These are phyloP conservation scores for Psylliodes chrysocephalus DNA, from an alignment of 2,888 invertebrate genomes.

Conservation along the genomic window DNA sequence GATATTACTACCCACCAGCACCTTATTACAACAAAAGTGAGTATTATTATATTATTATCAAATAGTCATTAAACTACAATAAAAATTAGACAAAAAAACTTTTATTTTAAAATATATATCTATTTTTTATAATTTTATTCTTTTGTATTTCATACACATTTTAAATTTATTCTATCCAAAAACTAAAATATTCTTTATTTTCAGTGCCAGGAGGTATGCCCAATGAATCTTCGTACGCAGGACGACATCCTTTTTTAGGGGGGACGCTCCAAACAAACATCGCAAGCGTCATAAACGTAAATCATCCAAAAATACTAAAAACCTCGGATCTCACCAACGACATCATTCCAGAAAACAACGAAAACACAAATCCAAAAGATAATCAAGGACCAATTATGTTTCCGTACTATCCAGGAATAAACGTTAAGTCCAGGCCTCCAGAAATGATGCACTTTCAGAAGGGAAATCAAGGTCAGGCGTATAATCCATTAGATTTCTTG, in stretches of 20 bases:
- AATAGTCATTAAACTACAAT: too few relatives aligned
- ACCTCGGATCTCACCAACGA: slow-evolving; percentile 34
- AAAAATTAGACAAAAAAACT: too few relatives aligned
- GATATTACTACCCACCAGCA: slow-evolving; percentile 42
- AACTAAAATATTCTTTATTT: background rate
- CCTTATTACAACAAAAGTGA: slow-evolving; percentile 18
- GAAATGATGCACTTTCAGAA: background rate
- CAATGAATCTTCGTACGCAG: background rate
- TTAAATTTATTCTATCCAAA: background rate
- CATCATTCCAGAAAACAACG: slow-evolving; percentile 23
- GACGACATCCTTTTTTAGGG: slow-evolving; percentile 30
- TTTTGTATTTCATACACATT: background rate
- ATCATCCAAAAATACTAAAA: slow-evolving; percentile 33
- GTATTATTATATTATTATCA: too few relatives aligned
- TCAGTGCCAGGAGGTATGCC: slow-evolving; percentile 3
- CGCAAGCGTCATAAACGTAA: slow-evolving; percentile 19
- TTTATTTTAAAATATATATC: too few relatives aligned
- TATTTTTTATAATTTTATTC: too few relatives aligned
- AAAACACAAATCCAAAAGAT: slow-evolving; percentile 1
- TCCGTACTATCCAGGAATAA: background rate
- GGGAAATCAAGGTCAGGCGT: background rate
- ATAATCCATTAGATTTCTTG: background rate
- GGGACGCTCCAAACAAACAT: slow-evolving; percentile 19
- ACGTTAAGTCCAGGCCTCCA: background rate
- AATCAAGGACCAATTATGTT: background rate